Percentiles rank a stretch among this genome's conserved stretches.
Evolutionary conservation across 2,113 vertebrate genomes (phyloP).

Genomic region (Ibidorhyncha struthersii): DNA sequence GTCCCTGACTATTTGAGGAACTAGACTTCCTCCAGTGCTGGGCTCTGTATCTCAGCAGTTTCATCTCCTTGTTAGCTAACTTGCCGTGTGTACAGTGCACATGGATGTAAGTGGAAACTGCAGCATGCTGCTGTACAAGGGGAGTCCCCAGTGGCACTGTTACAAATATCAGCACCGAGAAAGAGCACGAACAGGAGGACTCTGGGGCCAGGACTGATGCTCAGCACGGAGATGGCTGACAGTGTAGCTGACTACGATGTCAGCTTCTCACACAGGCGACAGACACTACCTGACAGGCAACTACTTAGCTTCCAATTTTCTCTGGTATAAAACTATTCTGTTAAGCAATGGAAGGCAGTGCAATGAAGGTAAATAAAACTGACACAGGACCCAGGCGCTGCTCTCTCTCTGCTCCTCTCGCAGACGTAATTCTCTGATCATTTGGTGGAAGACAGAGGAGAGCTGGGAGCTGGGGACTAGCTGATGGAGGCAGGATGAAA

Average conservation of each 20-base stretch:
- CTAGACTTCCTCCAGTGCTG: no score
- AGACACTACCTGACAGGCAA: conserved; percentile 62
- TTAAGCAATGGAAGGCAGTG: conserved; percentile 45
- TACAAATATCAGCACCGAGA: background rate
- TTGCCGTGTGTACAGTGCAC: background rate
- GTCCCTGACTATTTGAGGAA: background rate
- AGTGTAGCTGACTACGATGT: conserved; percentile 28
- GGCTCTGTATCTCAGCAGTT: background rate
- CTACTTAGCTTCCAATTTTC: conserved; percentile 68
- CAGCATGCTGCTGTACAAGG: background rate
- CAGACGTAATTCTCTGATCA: background rate
- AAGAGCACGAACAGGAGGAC: background rate
- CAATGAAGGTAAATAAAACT: conserved; percentile 60
- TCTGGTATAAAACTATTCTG: conserved; percentile 49
- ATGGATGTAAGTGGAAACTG: background rate
- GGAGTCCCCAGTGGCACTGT: background rate
- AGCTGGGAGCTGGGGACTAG: background rate
- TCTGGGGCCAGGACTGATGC: background rate
- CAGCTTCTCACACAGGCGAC: conserved; percentile 31
- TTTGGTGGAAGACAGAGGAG: conserved; percentile 7
- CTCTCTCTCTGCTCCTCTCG: background rate
- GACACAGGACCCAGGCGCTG: background rate
- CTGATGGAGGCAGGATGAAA: background rate
- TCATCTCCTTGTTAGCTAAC: background rate
- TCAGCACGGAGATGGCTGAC: background rate